Conservation (phyloP, 2,888 invertebrate genomes). For the Dynastes tityus region DNA sequence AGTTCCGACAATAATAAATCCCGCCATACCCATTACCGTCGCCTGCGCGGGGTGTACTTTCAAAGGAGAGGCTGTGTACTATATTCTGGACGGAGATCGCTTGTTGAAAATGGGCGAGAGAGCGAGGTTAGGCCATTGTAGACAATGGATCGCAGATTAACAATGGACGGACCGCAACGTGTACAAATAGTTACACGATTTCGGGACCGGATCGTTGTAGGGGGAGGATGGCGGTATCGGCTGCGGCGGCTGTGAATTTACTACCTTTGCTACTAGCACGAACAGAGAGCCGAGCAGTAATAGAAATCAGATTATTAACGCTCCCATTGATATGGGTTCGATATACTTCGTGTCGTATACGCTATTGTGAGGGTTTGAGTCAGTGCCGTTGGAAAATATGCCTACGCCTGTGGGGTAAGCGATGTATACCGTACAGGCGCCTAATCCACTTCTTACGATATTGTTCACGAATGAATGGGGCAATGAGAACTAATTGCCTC, state of each 20-base stretch:
- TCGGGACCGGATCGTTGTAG: background rate
- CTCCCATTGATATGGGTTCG: conserved; percentile 41
- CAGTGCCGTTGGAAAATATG: conserved; percentile 11
- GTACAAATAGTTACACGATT: conserved; percentile 43
- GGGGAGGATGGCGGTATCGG: background rate
- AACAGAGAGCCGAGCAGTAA: conserved; percentile 25
- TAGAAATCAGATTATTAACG: conserved; percentile 51
- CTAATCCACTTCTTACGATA: conserved; percentile 18
- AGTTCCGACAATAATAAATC: conserved; percentile 42
- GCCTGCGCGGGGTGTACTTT: background rate
- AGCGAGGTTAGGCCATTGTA: conserved; percentile 25
- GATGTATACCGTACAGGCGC: background rate
- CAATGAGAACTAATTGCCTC: conserved; percentile 8
- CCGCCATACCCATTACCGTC: background rate
- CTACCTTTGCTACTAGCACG: background rate
- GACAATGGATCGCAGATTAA: conserved; percentile 40
- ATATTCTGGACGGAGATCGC: background rate
- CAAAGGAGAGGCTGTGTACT: background rate
- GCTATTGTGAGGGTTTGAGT: conserved; percentile 5
- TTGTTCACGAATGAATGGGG: background rate
- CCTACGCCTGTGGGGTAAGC: background rate
- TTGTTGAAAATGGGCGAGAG: conserved; percentile 1
- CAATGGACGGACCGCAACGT: conserved; percentile 42
- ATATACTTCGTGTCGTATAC: background rate
- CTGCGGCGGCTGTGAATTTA: conserved; percentile 22